These are phyloP conservation scores for Drosophila malerkotliana DNA, from an alignment of 1,140 invertebrate genomes.

Conservation along the genomic window DNA sequence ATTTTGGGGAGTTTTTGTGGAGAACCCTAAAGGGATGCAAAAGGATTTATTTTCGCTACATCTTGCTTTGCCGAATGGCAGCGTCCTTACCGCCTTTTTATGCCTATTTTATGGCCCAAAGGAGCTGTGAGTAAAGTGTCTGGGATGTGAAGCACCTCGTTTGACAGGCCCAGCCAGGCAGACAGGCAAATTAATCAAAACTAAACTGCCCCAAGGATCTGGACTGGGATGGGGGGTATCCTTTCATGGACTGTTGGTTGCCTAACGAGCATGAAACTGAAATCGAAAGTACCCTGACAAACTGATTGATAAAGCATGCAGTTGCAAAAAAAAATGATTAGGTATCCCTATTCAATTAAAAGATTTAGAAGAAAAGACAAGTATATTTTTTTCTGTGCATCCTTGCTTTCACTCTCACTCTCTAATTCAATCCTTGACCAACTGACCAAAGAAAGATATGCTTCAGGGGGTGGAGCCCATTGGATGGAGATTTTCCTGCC, in stretches of 20 bases:
- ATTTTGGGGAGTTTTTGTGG: neutral
- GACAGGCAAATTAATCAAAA: slow-evolving; percentile 80
- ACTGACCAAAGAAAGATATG: slow-evolving; percentile 26
- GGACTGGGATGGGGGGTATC: neutral
- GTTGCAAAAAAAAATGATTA: neutral
- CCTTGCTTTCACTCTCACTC: neutral
- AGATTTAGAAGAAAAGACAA: neutral
- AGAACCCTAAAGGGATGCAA: slow-evolving; percentile 44
- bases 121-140: slow-evolving; percentile 9
- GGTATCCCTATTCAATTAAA: neutral
- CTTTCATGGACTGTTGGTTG: slow-evolving; percentile 68
- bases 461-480: neutral
- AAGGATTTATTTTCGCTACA: slow-evolving; percentile 55
- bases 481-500: slow-evolving; percentile 19
- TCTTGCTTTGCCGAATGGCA: neutral
- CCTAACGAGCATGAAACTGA: slow-evolving; percentile 78
- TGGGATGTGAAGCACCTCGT: slow-evolving; percentile 36
- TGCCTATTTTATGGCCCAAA: slow-evolving; percentile 60
- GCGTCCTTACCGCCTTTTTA: slow-evolving; percentile 24
- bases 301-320: slow-evolving; percentile 67
- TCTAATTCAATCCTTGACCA: slow-evolving; percentile 11
- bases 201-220: slow-evolving; percentile 72
- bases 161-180: slow-evolving; percentile 54
- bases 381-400: neutral
- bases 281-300: slow-evolving; percentile 71